phyloP scores from a whole-genome alignment of 2,888 invertebrate genomes.

The Pristionchus exspectatus region DNA sequence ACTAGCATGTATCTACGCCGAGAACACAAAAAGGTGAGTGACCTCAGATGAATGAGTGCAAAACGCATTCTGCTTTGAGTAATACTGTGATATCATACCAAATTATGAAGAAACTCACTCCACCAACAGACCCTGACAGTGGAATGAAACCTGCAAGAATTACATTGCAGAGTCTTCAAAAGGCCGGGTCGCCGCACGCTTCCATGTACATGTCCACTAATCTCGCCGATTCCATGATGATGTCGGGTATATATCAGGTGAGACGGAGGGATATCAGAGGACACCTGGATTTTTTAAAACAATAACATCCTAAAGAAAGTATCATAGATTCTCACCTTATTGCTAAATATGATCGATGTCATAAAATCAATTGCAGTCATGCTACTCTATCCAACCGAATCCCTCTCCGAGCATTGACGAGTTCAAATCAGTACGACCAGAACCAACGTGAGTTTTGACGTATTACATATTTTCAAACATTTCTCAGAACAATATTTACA shows the following conservation, averaged over 20 bases:
- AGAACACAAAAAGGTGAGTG: slow-evolving; percentile 60
- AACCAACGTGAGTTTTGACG: slow-evolving; percentile 57
- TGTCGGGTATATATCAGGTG: slow-evolving; percentile 59
- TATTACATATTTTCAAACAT: too few species aligned
- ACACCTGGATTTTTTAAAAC: too few species aligned
- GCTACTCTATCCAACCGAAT: slow-evolving; percentile 19
- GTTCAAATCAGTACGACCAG: slow-evolving; percentile 55
- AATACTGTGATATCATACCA: too few species aligned
- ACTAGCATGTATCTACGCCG: slow-evolving; percentile 70
- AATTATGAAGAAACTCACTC: too few species aligned
- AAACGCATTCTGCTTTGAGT: too few species aligned
- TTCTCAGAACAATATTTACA: too few species aligned
- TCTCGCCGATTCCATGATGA: slow-evolving; percentile 46
- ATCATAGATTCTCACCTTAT: too few species aligned
- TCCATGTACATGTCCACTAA: slow-evolving; percentile 50
- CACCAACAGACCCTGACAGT: too few species aligned
- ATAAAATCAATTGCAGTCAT: not conserved
- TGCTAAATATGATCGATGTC: too few species aligned
- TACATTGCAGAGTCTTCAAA: slow-evolving; percentile 42
- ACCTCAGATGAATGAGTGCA: too few species aligned
- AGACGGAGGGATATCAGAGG: slow-evolving; percentile 45
- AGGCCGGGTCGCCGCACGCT: slow-evolving; percentile 45
- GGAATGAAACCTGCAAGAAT: too few species aligned
- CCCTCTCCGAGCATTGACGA: slow-evolving; percentile 45
- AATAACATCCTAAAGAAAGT: not conserved